Evolutionary conservation across 2,113 vertebrate species (phyloP).

Genomic region (Corythornis cristatus): DNA sequence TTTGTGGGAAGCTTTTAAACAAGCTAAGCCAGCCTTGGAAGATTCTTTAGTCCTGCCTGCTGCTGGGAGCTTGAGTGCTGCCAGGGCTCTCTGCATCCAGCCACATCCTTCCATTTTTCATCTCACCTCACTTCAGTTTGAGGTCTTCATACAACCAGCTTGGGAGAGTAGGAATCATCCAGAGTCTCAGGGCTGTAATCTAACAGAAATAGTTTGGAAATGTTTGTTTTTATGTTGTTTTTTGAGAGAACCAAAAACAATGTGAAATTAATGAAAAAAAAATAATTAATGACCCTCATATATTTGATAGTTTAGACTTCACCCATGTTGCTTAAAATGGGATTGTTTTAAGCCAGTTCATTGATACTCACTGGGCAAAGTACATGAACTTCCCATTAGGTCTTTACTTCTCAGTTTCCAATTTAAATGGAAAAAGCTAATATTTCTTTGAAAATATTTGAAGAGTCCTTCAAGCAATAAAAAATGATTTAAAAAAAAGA

Average conservation of each 20-base stretch:
- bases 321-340: not conserved
- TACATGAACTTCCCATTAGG: not conserved
- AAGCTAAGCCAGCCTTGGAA: not conserved
- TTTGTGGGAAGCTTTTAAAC: not conserved
- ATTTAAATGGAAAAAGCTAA: not conserved
- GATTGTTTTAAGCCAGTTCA: not conserved
- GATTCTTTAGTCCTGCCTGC: not conserved
- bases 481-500: not conserved
- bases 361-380: not conserved
- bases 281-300: rapidly evolving
- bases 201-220: not conserved
- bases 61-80: rapidly evolving
- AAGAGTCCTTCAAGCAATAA: not conserved
- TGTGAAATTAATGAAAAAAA: not conserved
- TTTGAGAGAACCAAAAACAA: not conserved
- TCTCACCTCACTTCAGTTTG: not conserved
- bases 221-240: not conserved
- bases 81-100: not conserved
- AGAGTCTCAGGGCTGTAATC: not conserved
- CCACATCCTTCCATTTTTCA: not conserved
- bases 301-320: not conserved
- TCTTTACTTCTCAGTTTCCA: not conserved
- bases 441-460: not conserved
- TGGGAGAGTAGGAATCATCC: not conserved
- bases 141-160: not conserved